Evolutionary conservation across 2,797 vertebrate species (phyloP).

Genomic region (Adrianichthys oophorus): DNA sequence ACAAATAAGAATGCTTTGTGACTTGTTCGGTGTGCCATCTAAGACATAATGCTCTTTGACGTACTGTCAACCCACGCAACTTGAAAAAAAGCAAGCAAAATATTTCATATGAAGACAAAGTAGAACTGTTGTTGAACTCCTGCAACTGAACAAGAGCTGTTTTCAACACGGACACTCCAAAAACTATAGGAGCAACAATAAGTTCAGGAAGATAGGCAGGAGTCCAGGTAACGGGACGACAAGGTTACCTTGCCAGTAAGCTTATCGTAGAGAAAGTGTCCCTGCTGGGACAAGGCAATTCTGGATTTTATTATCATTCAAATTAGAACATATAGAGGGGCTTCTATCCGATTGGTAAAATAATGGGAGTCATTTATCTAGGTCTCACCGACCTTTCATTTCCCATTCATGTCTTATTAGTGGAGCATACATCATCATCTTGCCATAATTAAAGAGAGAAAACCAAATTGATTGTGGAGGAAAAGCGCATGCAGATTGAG

Average conservation of each 20-base stretch:
- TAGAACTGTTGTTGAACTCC: slow-evolving; percentile 16
- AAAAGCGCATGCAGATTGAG: slow-evolving; percentile 53
- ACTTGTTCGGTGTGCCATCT: slow-evolving; percentile 42
- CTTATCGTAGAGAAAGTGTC: slow-evolving; percentile 79
- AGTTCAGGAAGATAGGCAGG: slow-evolving; percentile 53
- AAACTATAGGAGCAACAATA: slow-evolving; percentile 7
- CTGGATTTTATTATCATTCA: slow-evolving; percentile 89
- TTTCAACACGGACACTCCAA: slow-evolving; percentile 14
- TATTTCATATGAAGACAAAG: slow-evolving; percentile 14
- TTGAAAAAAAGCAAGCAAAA: slow-evolving; percentile 27
- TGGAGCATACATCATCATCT: slow-evolving; percentile 83
- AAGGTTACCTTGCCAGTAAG: slow-evolving; percentile 84
- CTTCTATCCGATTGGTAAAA: slow-evolving; percentile 84
- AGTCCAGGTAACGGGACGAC: slow-evolving; percentile 73
- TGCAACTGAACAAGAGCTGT: slow-evolving; percentile 4
- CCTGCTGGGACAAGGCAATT: slow-evolving; percentile 83
- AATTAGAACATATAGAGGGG: slow-evolving; percentile 88
- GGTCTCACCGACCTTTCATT: slow-evolving; percentile 85
- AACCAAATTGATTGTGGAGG: slow-evolving; percentile 77
- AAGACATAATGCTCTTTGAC: slow-evolving; percentile 42
- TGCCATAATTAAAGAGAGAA: slow-evolving; percentile 83
- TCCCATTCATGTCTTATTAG: slow-evolving; percentile 87
- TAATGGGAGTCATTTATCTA: slow-evolving; percentile 87
- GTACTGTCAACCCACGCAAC: slow-evolving; percentile 18
- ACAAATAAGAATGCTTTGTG: slow-evolving; percentile 55